Base-by-base conservation (phyloP, 1,140 invertebrate genomes). In the Drosophila ironensis region DNA sequence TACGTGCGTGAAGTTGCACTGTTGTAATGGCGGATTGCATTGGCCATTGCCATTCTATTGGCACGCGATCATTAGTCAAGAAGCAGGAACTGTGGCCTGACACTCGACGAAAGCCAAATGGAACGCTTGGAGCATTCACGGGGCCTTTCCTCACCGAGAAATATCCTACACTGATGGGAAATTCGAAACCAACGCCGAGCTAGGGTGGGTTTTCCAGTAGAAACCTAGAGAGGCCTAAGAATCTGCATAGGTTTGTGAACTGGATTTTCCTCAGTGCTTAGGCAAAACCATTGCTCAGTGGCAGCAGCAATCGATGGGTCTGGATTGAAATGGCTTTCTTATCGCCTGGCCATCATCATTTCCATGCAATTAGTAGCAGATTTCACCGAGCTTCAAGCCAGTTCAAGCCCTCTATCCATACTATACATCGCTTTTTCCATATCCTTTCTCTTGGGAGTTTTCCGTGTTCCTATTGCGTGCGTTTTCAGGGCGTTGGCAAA, bases 41-140 rank as follows among this genome's bases (percentile, higher is more conserved):
- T 60, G 33, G 4, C 30, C 5, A 16, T 35, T 35, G 4, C 30
- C 5, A 16, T 35, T 35, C 11, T 67, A 75, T 67, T 72, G 81
- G 67, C 80, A 86, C 80, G 80, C 80, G 81, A 86, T 86, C 80
- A 86, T 86, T 86, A 87, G 80, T 86, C 75, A 80, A 48, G 46
- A 17, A 66, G 28, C 57, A 74, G 61, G 44, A 52, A 54, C 16
- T 44, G 45, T 42, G 54, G 38, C 38, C 40, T 73, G 80, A 71
- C 80, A 80, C 41, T 66, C 45, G 78, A 52, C 66, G 73, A 77
- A 84, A 82, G 51, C 60, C 33, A 42, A 48, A 40, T 42, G 24
- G 28, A 48, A 46, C 27, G 14, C 17, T 22, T 24, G 14, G 7
- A 30, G 17, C 16, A 20, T 12, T 20, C 37, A 17, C 14, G 16